Evolutionary conservation across 2,888 invertebrate species (phyloP), one percentile per base, ranked within the genome.

Genomic region (Nasonovia ribisnigri): DNA sequence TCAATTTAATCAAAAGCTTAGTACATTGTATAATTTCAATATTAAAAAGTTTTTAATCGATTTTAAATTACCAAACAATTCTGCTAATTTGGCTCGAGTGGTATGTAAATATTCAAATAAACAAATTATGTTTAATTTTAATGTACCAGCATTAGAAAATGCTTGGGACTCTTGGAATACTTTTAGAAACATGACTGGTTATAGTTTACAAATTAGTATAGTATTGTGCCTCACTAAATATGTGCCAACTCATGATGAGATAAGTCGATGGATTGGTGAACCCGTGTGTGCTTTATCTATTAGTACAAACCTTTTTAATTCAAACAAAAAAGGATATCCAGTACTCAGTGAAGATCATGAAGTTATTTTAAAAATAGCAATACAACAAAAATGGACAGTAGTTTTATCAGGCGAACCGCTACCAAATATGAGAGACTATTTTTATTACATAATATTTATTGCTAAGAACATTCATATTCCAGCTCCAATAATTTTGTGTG

Each of bases 401-500:
- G 29, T 93, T 84, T 48, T 93, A 86, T 90, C 93, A 6, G 93
- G 93, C 8, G 43, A 87, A 29, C 90, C 93, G 11, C 29, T 67
- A 20, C 93, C 93, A 24, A 86, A 90, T 20, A 93, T 93, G 84
- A 67, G 67, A n/a, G 90, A 93, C 24, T 93, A 93, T 86, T 90
- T 93, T 93, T 90, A 87, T 87, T 93, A 93, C 24, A 90, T 93
- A 67, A 90, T 93, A n/a, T 90, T 86, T 86, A 46, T 93, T 42
- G 29, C 93, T n/a, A 90, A 87, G 36, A 93, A 67, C n/a, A 29
- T 67, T 51, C 8, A 48, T 29, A 87, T 93, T 5, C 86, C 93
- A 43, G 13, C 48, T 87, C 93, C 90, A 48, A 48, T 93, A 48
- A 67, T 90, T 13, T n/a, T 86, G 3, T 93, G 67, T 43, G 99